phyloP scores from a whole-genome alignment of 1,140 invertebrate species.

The Macrotrachela quadricornifera region DNA sequence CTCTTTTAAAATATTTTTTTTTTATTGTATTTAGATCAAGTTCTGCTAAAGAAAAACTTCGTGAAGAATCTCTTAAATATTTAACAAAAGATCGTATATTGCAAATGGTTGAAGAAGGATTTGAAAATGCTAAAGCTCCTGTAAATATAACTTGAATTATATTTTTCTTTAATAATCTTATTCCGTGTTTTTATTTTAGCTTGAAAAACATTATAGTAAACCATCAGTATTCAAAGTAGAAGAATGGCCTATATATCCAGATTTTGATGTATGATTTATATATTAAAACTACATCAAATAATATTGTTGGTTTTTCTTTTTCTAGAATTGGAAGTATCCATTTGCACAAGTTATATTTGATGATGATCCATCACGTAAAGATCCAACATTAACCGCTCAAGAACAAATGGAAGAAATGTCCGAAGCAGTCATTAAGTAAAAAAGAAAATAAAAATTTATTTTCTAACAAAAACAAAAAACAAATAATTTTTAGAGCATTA shows the following conservation, averaged over 20 bases:
- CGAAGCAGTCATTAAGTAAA: constrained; percentile 79
- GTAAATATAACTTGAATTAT: constrained; percentile 12
- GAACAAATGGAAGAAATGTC: constrained; percentile 82
- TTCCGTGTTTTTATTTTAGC: constrained; percentile 14
- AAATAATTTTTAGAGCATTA: constrained; percentile 24
- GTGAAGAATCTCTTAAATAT: too few species aligned
- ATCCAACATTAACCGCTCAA: constrained; percentile 12
- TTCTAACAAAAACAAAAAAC: too few species aligned
- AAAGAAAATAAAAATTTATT: too few species aligned
- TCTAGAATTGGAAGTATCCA: constrained; percentile 74
- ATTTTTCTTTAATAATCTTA: too few species aligned
- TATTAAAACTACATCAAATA: background rate
- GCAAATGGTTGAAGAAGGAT: constrained; percentile 88
- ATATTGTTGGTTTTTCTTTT: constrained; percentile 12
- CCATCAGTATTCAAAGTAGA: constrained; percentile 75
- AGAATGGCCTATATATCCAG: constrained; percentile 66
- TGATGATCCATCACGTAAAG: constrained; percentile 62
- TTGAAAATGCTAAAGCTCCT: constrained; percentile 58
- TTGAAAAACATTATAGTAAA: constrained; percentile 83
- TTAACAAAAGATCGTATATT: too few species aligned
- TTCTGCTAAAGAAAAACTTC: too few species aligned
- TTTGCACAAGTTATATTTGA: constrained; percentile 97
- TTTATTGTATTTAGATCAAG: too few species aligned
- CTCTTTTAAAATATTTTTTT: too few species aligned
- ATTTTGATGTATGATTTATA: constrained; percentile 47